A percentile compares a stretch with the other conserved stretches of the same genome.
Evolutionary conservation across 1,140 invertebrate species (phyloP).

Genomic region (Drosophila carrolli): DNA sequence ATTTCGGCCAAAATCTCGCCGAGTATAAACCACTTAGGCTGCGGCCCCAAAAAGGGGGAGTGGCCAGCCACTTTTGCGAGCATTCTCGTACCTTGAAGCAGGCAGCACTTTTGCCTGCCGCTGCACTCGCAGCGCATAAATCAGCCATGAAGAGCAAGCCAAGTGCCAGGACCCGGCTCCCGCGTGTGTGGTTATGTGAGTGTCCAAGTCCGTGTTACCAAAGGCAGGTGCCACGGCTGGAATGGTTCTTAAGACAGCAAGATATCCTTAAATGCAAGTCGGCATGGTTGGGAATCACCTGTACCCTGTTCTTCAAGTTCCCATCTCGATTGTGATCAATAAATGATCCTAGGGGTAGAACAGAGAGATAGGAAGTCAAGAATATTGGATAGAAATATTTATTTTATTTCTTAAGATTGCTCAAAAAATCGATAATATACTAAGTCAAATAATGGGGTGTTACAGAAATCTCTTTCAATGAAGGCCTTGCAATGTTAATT

Average conservation of each 20-base stretch:
- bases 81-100: constrained; percentile 55
- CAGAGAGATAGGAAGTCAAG: too few species aligned
- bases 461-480: too few species aligned
- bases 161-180: constrained; percentile 48
- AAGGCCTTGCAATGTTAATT: too few species aligned
- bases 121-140: constrained; percentile 69
- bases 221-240: constrained; percentile 34
- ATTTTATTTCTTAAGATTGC: too few species aligned
- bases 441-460: too few species aligned
- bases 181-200: constrained; percentile 13
- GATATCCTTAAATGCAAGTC: background rate
- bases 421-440: too few species aligned
- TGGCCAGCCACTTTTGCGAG: constrained; percentile 39
- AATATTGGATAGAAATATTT: too few species aligned
- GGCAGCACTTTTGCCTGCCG: constrained; percentile 36
- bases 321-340: too few species aligned
- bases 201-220: constrained; percentile 19
- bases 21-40: constrained; percentile 76
- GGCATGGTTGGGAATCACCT: background rate
- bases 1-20: constrained; percentile 78
- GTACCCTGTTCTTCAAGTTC: constrained; percentile 9
- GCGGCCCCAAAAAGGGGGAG: constrained; percentile 27
- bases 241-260: constrained; percentile 26
- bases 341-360: too few species aligned
- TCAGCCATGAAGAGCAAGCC: constrained; percentile 67